Evolutionary conservation across 2,797 vertebrate species (phyloP), one percentile per base, ranked within the genome.

Genomic region (Manis crassicaudata): DNA sequence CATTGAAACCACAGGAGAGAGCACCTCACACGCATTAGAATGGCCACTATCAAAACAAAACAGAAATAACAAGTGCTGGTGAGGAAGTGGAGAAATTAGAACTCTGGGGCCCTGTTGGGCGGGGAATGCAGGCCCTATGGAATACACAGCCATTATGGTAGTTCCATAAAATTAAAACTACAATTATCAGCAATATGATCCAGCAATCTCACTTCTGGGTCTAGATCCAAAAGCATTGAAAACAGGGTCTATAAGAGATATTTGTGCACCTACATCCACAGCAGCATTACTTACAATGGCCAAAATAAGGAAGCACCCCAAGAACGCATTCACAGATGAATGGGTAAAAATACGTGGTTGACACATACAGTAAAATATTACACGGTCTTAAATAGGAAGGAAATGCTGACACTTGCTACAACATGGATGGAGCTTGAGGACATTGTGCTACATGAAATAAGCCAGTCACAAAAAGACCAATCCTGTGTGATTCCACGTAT

Each of bases 41-140:
- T 7, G 75, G 29, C 60, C 7, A 2, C 60, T 23, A 50, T 7
- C 37, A 35, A 5, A 29, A 37, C n/a, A 6, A 52, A 32, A 5
- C 37, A 54, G 73, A 94, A 83, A 27, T 40, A 56, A 2, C 40
- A 83, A 83, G 29, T 76, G 77, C 25, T 16, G 5, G 52, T 0
- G 8, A 84, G 27, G 52, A 56, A 4, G 18, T 12, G 35, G n/a
- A 73, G 65, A 68, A 43, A 18, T 13, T 12, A 13, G 68, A 50
- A 35, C 5, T 0, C 14, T 21, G 4, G 13, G 10, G 25, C 3
- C 0, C 85, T 8, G 7, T 11, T 9, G 43, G 7, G 7, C 13
- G 62, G 46, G 37, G 29, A 2, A 20, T 2, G 7, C 27, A 21
- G 11, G 82, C 8, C 2, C 65, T 58, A 27, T 11, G 27, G 67